Base-by-base conservation (phyloP, 2,888 invertebrate species). In the Punctoribates punctum region DNA sequence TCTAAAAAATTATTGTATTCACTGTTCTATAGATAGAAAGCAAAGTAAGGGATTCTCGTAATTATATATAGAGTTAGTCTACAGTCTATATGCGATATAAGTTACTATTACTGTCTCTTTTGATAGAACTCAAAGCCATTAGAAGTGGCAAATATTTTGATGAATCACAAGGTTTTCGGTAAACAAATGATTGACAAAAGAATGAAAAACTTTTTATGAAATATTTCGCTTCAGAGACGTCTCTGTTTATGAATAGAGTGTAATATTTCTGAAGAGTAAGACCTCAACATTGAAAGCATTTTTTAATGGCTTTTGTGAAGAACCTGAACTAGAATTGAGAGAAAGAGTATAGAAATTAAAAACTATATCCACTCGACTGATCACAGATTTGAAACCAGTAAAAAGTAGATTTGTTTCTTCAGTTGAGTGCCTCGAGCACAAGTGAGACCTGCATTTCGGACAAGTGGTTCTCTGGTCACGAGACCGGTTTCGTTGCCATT, bases 351-450 rank as follows among this genome's bases (percentile, higher is more conserved):
- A 60, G 42, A 60, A 60, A 25, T 23, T 60, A 60, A 60, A 60
- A 60, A 60, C n/a, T 60, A 60, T n/a, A 60, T 60, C 3, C 60
- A 60, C 60, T 60, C 20, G 6, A 60, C 60, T 60, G 29, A 20
- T 34, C 25, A 65, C 29, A 11, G 17, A 11, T 34, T 65, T 34
- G 25, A 38, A 65, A 38, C 5, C 38, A 65, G n/a, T 27, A 15
- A 65, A 34, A 65, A 65, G 65, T 65, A 65, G 65, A 65, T 65
- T 65, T 65, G 34, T 65, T 65, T 65, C 60, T 60, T 29, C 60
- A 60, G 20, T 25, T 29, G 20, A 60, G 20, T 60, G 60, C 60
- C 60, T 60, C 6, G 2, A 60, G 60, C 25, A 60, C 15, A 60
- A 60, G 60, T 60, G 15, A 65, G 29, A 65, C 65, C 65, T 34